Evolutionary conservation across 2,888 invertebrate species (phyloP).

Genomic region (Icerya purchasi): DNA sequence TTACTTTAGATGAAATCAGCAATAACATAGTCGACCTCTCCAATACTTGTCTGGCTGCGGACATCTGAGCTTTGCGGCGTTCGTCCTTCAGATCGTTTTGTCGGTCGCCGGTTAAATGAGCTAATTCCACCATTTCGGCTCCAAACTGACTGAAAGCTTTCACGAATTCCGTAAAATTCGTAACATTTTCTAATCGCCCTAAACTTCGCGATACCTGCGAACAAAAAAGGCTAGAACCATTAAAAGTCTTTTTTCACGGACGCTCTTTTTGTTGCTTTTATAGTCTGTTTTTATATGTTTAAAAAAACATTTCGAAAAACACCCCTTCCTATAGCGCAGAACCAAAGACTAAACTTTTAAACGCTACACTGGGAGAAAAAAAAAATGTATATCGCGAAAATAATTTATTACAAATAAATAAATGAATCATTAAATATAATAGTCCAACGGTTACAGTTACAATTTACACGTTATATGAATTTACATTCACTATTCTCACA

Average conservation of each 20-base stretch:
- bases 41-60: constrained; percentile 79
- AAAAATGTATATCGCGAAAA: background rate
- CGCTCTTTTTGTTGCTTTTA: background rate
- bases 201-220: constrained; percentile 52
- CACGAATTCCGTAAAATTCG: constrained; percentile 90
- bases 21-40: constrained; percentile 93
- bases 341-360: too few species aligned
- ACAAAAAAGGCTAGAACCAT: background rate
- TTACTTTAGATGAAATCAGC: constrained; percentile 84
- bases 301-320: too few species aligned
- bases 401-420: background rate
- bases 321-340: too few species aligned
- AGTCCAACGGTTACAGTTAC: too few species aligned
- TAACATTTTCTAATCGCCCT: constrained; percentile 65
- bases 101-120: constrained; percentile 67
- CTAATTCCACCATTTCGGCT: constrained; percentile 94
- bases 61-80: constrained; percentile 83
- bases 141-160: constrained; percentile 97
- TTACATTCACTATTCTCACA: too few species aligned
- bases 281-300: too few species aligned
- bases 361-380: too few species aligned
- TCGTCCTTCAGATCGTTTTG: constrained; percentile 81
- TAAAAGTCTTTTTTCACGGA: background rate
- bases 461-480: too few species aligned
- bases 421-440: too few species aligned